Evolutionary conservation across 2,113 vertebrate genomes (phyloP).

Genomic region (Clarias gariepinus): DNA sequence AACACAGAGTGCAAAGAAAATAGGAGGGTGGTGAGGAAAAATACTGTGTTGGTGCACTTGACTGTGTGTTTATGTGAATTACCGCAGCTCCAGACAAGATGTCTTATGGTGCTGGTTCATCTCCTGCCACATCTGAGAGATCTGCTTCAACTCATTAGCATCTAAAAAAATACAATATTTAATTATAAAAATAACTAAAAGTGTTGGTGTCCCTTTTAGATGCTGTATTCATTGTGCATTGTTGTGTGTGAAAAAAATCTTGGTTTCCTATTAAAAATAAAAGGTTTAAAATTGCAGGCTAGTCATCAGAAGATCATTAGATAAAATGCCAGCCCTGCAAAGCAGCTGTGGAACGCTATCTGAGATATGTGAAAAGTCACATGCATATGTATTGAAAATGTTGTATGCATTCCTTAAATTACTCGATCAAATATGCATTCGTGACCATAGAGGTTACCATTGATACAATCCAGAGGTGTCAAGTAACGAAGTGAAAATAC

Average conservation of each 20-base stretch:
- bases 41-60: neutral
- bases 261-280: neutral
- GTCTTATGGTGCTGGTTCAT: constrained; percentile 56
- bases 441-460: neutral
- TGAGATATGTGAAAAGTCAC: neutral
- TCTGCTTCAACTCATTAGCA: constrained; percentile 56
- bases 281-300: too few relatives aligned
- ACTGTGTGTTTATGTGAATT: neutral
- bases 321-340: neutral
- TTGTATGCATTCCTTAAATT: neutral
- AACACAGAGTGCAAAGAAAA: neutral
- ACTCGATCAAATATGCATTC: neutral
- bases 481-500: too few relatives aligned
- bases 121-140: constrained; percentile 64
- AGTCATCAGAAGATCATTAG: neutral
- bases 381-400: neutral
- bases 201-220: neutral
- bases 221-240: neutral
- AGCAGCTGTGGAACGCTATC: too few relatives aligned
- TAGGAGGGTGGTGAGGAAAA: neutral
- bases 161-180: constrained; percentile 50
- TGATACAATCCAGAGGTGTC: too few relatives aligned
- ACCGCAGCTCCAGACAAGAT: constrained; percentile 28
- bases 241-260: neutral
- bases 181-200: neutral